Evolutionary conservation across 2,113 vertebrate species (phyloP).

Genomic region (Macrotis lagotis): DNA sequence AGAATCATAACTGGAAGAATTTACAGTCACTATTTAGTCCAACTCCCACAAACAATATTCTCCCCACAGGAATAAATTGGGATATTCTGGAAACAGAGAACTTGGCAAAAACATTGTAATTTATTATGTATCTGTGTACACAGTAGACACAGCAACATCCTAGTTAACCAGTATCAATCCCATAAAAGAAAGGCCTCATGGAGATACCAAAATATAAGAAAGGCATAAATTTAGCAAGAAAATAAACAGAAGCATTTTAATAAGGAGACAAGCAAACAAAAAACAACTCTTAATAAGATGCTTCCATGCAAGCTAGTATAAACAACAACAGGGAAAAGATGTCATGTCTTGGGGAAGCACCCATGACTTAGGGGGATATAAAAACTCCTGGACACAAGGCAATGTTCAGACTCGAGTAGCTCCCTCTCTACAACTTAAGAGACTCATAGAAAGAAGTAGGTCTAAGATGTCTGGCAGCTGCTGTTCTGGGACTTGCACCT

Average conservation of each 20-base stretch:
- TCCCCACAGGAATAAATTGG: background rate
- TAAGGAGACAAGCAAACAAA: slow-evolving; percentile 65
- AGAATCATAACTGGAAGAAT: background rate
- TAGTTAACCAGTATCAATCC: background rate
- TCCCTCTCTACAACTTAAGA: slow-evolving; percentile 5
- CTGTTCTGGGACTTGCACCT: slow-evolving; percentile 69
- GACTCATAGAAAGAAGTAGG: slow-evolving; percentile 41
- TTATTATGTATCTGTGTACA: background rate
- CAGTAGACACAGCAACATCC: background rate
- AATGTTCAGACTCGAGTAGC: slow-evolving; percentile 20
- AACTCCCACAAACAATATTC: background rate
- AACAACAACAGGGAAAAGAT: slow-evolving; percentile 72
- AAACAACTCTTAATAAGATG: slow-evolving; percentile 70
- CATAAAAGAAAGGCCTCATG: background rate
- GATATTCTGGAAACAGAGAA: background rate
- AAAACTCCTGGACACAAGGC: slow-evolving; percentile 19
- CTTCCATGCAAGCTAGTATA: slow-evolving; percentile 29
- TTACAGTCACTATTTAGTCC: background rate
- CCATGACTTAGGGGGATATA: slow-evolving; percentile 48
- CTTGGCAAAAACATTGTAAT: background rate
- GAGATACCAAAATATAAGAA: background rate
- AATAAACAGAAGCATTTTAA: slow-evolving; percentile 64
- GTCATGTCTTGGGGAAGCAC: slow-evolving; percentile 13
- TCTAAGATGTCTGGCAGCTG: slow-evolving; percentile 71
- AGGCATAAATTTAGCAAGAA: slow-evolving; percentile 52